phyloP scores from a whole-genome alignment of 2,113 vertebrate species.

The Thamnaconus septentrionalis region DNA sequence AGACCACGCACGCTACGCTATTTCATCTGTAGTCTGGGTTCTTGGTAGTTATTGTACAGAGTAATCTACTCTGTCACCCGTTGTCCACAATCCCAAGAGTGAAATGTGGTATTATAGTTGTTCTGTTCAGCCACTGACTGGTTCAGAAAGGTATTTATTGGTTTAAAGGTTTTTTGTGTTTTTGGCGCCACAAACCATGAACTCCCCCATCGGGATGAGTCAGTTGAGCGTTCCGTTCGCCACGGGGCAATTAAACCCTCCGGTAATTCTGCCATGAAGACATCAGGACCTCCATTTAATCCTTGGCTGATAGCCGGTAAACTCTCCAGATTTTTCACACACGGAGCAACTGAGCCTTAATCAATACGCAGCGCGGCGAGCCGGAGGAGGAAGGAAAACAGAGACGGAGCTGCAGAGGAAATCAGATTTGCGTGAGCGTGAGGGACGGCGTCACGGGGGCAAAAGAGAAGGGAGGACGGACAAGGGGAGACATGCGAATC shows the following conservation, averaged over 20 bases:
- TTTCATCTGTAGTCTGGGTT: too few species aligned
- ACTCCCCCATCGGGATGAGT: conserved; percentile 5
- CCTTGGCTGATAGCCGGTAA: conserved; percentile 38
- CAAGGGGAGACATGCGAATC: conserved; percentile 21
- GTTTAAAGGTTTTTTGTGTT: too few species aligned
- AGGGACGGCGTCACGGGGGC: conserved; percentile 8
- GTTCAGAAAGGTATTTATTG: too few species aligned
- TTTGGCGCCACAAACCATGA: too few species aligned
- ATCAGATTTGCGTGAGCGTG: background rate
- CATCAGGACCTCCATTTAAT: conserved; percentile 26
- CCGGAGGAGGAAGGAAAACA: background rate
- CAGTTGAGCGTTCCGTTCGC: background rate
- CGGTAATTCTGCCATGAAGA: conserved; percentile 17
- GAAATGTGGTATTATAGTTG: too few species aligned
- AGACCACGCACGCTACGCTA: too few species aligned
- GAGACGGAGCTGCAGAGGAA: too few species aligned
- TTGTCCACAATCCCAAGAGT: too few species aligned
- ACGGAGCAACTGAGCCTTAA: conserved; percentile 20
- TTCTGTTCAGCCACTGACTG: too few species aligned
- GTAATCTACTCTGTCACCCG: too few species aligned
- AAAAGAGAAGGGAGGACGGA: conserved; percentile 23
- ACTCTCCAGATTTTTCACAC: conserved; percentile 34
- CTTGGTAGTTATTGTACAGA: too few species aligned
- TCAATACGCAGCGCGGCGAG: conserved; percentile 20
- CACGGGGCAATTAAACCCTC: conserved; percentile 29